Evolutionary conservation across 2,113 vertebrate species (phyloP).

Genomic region (Austrofundulus limnaeus): DNA sequence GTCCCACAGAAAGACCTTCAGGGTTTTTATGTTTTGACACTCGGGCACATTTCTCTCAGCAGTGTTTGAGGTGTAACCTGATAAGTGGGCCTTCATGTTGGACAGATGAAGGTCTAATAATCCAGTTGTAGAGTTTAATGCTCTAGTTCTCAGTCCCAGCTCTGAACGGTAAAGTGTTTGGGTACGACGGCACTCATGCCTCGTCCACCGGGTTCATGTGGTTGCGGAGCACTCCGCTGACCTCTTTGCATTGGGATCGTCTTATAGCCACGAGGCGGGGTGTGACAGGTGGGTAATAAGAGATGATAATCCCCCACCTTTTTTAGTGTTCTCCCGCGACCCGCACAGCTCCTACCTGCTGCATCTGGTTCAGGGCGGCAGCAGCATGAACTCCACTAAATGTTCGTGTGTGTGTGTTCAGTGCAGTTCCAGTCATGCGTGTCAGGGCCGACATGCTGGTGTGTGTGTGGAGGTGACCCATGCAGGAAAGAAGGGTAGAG

Average conservation of each 20-base stretch:
- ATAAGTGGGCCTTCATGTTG: background rate
- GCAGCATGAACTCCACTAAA: background rate
- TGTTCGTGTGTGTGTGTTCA: slow-evolving; percentile 14
- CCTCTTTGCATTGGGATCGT: slow-evolving; percentile 46
- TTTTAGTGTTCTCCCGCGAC: slow-evolving; percentile 4
- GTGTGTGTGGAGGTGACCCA: slow-evolving; percentile 69
- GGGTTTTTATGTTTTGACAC: no score
- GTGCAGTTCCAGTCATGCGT: slow-evolving; percentile 47
- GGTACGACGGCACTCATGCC: slow-evolving; percentile 34
- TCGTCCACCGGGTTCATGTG: slow-evolving; percentile 27
- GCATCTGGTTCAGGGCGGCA: slow-evolving; percentile 30
- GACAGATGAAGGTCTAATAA: background rate
- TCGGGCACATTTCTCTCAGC: background rate
- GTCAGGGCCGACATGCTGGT: slow-evolving; percentile 42
- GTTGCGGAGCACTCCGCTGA: slow-evolving; percentile 20
- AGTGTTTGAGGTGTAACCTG: slow-evolving; percentile 20
- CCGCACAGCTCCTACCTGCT: slow-evolving; percentile 23
- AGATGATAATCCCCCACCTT: slow-evolving; percentile 63
- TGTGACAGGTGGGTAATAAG: slow-evolving; percentile 73
- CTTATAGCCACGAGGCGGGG: slow-evolving; percentile 83
- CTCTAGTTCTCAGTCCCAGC: slow-evolving; percentile 12
- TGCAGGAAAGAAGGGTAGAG: slow-evolving; percentile 64
- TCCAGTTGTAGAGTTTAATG: background rate
- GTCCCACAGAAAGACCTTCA: no score
- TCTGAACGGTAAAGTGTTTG: background rate